Evolutionary conservation across 1,140 invertebrate species (phyloP), one percentile per base, ranked within the genome.

Genomic region (Papilio xuthus): DNA sequence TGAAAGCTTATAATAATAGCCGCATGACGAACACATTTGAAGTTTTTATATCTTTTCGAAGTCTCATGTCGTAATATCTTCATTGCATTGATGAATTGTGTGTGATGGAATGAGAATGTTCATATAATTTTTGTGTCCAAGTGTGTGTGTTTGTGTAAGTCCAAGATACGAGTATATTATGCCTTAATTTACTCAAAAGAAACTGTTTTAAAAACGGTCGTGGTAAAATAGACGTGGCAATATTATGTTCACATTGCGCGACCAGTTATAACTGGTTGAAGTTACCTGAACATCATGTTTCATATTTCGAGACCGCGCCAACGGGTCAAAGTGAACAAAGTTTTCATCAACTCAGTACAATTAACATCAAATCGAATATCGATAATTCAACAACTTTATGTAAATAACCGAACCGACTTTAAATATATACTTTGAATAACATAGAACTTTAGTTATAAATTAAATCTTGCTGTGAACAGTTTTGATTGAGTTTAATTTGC

Each of bases 361-460:
- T 67, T 67, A 7, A 28, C 60, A 67, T 32, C 10, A 63, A 60
- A 63, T 28, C 23, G 20, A 23, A 23, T 8, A 8, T 63, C 60
- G 26, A 63, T 15, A 10, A 63, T 63, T 32, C 10, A 67, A 67
- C 13, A 67, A 67, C 60, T 67, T 67, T 28, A 28, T 67, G 26
- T 67, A 67, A 67, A 67, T 67, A 67, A 67, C 60, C 15, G 12
- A 67, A 67, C 12, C 13, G 3, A 67, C 60, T 26, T 60, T 67
- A 67, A 67, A 28, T 67, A 67, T 67, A 67, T 28, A 67, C 20
- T 60, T 60, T 60, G 23, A 26, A 15, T 60, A 20, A 60, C 10
- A 60, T 13, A 60, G 20, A 26, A 60, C 56, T 60, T 60, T 26
- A 28, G 60, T 67, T 67, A 67, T 67, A 67, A 67, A 67, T 67